A percentile compares a stretch with the other conserved stretches of the same genome.
These are phyloP conservation scores for Colostygia pectinataria DNA, from an alignment of 2,888 invertebrate genomes.

Conservation along the genomic window DNA sequence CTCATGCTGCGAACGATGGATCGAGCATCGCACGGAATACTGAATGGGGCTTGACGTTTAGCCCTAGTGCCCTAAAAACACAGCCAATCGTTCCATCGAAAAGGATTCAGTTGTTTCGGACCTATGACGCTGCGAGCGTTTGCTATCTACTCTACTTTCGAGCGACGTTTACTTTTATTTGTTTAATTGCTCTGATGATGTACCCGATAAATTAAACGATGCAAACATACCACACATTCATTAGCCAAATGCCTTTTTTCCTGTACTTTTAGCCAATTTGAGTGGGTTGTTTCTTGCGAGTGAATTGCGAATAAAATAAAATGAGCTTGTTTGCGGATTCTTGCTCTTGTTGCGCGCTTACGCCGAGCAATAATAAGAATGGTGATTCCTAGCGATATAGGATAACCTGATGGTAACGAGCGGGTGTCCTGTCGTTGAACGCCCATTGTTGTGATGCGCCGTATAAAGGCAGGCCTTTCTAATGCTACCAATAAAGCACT, in stretches of 20 bases:
- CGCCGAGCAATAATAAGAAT: constrained; percentile 59
- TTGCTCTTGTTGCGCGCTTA: constrained; percentile 62
- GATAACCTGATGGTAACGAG: constrained; percentile 65
- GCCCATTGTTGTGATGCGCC: constrained; percentile 69
- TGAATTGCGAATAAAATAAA: constrained; percentile 24
- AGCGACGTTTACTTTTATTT: constrained; percentile 33
- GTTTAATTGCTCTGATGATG: constrained; percentile 43
- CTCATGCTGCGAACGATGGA: constrained; percentile 34
- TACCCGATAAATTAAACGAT: constrained; percentile 42
- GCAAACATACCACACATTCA: constrained; percentile 29
- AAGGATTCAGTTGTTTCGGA: constrained; percentile 31
- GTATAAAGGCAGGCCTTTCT: constrained; percentile 67
- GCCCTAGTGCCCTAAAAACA: constrained; percentile 51
- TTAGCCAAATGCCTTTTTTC: constrained; percentile 25
- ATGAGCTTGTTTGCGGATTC: constrained; percentile 41
- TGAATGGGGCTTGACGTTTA: constrained; percentile 42
- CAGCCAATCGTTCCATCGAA: constrained; percentile 14
- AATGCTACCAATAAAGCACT: constrained; percentile 70
- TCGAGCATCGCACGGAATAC: constrained; percentile 37
- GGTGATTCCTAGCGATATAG: constrained; percentile 64
- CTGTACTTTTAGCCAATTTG: constrained; percentile 24
- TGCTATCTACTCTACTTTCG: constrained; percentile 17
- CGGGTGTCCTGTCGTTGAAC: constrained; percentile 62
- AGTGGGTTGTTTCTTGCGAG: constrained; percentile 18
- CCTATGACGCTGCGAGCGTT: constrained; percentile 15